Percentiles rank a stretch among this genome's conserved stretches.
Evolutionary conservation across 2,113 vertebrate species (phyloP).

Genomic region (Cyanistes caeruleus): DNA sequence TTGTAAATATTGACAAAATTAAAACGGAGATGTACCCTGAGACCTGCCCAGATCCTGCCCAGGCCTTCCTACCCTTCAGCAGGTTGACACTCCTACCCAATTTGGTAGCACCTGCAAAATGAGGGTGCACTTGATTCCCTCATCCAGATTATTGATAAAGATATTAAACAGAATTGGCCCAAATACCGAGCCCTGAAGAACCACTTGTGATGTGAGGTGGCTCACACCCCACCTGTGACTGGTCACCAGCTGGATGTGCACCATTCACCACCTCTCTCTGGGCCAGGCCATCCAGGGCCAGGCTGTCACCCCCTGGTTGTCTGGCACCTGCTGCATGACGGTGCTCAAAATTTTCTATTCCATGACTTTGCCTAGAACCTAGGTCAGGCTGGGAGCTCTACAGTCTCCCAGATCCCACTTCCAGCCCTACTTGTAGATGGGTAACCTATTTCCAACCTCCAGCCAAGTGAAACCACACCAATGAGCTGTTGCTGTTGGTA

Average conservation of each 20-base stretch:
- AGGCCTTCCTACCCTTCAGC: neutral
- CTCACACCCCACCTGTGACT: neutral
- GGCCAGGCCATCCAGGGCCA: neutral
- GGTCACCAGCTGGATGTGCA: neutral
- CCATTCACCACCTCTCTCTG: neutral
- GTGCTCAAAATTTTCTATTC: neutral
- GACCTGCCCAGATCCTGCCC: too few species aligned
- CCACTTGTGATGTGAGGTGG: neutral
- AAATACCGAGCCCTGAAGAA: neutral
- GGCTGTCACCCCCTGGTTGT: neutral
- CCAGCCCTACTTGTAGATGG: neutral
- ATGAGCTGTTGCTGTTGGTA: neutral
- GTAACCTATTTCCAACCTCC: neutral
- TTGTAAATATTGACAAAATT: neutral
- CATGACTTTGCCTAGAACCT: neutral
- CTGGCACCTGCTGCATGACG: neutral
- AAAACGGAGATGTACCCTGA: neutral
- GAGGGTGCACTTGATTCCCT: neutral
- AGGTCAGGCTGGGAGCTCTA: neutral
- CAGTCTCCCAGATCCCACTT: neutral
- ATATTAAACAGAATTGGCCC: neutral
- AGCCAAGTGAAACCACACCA: neutral
- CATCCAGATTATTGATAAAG: neutral
- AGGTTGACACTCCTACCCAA: neutral
- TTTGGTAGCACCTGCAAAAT: neutral